Evolutionary conservation across 2,888 invertebrate species (phyloP).

Genomic region (Pocota personata): DNA sequence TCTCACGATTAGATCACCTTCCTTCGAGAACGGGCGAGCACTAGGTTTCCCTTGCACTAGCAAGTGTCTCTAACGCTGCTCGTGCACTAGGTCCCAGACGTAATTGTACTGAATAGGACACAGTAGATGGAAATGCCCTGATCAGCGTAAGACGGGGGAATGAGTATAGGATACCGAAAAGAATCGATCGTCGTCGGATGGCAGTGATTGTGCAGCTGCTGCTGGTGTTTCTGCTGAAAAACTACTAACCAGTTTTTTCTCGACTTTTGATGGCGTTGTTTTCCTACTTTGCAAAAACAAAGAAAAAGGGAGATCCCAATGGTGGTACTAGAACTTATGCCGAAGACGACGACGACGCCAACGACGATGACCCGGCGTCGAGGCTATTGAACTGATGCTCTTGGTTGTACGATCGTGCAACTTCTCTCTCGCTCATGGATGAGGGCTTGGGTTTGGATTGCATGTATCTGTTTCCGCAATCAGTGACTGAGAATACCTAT

Average conservation of each 20-base stretch:
- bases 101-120: conserved; percentile 58
- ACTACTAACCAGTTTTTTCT: conserved; percentile 65
- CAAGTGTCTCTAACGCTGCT: conserved; percentile 49
- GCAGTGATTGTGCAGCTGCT: conserved; percentile 67
- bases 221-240: conserved; percentile 70
- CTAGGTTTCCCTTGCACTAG: conserved; percentile 9
- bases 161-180: conserved; percentile 59
- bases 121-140: conserved; percentile 24
- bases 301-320: conserved; percentile 36
- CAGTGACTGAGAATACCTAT: conserved; percentile 56
- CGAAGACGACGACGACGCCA: conserved; percentile 34
- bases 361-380: conserved; percentile 63
- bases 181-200: conserved; percentile 58
- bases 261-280: conserved; percentile 65
- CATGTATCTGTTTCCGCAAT: conserved; percentile 70
- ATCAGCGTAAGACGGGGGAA: conserved; percentile 18
- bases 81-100: conserved; percentile 31
- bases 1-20: conserved; percentile 70
- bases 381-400: conserved; percentile 68
- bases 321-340: conserved; percentile 51
- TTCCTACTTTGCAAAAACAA: conserved; percentile 68
- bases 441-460: conserved; percentile 56
- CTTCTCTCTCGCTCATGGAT: conserved; percentile 22
- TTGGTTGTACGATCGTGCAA: conserved; percentile 44
- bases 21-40: conserved; percentile 26